Percentiles rank a stretch among this genome's conserved stretches.
These are phyloP conservation scores for Datnioides undecimradiatus DNA, from an alignment of 2,113 vertebrate genomes.

Conservation along the genomic window DNA sequence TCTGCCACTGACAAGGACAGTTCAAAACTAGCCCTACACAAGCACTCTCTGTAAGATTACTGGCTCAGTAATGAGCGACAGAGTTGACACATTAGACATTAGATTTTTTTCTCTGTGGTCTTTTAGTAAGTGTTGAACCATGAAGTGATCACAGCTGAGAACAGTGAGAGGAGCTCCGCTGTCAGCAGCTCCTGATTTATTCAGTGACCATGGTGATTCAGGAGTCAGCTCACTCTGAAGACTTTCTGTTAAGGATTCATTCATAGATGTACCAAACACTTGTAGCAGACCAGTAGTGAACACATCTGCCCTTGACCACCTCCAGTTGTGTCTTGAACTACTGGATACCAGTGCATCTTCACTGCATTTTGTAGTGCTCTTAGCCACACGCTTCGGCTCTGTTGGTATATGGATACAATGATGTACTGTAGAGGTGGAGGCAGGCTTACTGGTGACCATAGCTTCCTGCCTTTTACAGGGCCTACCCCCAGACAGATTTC, in stretches of 20 bases:
- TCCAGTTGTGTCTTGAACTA: background rate
- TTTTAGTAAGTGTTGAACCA: background rate
- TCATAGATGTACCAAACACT: background rate
- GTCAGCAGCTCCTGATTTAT: background rate
- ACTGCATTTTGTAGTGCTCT: background rate
- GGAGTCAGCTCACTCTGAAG: background rate
- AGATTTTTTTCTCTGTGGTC: too few species aligned
- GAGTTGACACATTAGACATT: too few species aligned
- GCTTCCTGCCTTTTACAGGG: conserved; percentile 20
- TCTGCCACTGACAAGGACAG: background rate
- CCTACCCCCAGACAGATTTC: conserved; percentile 26
- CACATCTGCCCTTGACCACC: background rate
- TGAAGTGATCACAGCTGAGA: background rate
- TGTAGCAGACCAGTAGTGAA: background rate
- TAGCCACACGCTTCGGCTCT: background rate
- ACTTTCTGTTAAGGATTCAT: too few species aligned
- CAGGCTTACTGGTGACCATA: background rate
- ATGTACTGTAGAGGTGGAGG: background rate
- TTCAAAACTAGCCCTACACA: background rate
- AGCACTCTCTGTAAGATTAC: background rate
- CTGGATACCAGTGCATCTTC: background rate
- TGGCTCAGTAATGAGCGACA: too few species aligned
- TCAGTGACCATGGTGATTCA: background rate
- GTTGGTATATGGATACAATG: background rate
- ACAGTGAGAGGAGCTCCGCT: background rate